Evolutionary conservation across 2,797 vertebrate species (phyloP).

Genomic region (Sebastes taczanowskii): DNA sequence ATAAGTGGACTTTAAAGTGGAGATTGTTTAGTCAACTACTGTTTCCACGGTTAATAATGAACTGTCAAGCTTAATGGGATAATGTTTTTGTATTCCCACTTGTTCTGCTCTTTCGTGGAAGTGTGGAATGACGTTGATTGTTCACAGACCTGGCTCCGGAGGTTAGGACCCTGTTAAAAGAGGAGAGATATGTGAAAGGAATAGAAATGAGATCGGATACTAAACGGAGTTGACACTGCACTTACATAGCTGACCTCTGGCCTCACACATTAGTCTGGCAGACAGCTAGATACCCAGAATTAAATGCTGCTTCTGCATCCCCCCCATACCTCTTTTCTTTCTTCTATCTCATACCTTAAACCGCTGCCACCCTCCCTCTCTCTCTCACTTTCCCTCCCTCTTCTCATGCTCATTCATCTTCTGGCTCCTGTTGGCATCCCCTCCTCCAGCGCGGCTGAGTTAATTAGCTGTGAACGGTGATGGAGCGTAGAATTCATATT

Average conservation of each 20-base stretch:
- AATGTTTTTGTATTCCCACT: not conserved
- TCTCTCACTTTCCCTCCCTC: conserved; percentile 7
- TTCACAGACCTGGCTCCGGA: not conserved
- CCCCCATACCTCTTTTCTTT: not conserved
- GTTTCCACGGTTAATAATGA: not conserved
- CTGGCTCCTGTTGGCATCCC: conserved; percentile 25
- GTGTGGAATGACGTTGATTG: not conserved
- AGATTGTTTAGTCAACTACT: not conserved
- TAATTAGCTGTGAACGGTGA: conserved; percentile 59
- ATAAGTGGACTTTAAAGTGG: not conserved
- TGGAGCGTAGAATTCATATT: conserved; percentile 19
- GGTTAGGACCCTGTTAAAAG: not conserved
- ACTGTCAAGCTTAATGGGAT: not conserved
- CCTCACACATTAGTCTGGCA: conserved; percentile 34
- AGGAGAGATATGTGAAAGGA: conserved; percentile 7
- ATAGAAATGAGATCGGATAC: conserved; percentile 32
- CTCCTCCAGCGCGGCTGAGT: conserved; percentile 44
- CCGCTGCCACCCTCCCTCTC: conserved; percentile 11
- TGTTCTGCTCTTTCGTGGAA: not conserved
- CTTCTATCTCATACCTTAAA: conserved; percentile 6
- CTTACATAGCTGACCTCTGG: conserved; percentile 27
- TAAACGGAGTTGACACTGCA: conserved; percentile 32
- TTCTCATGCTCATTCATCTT: conserved; percentile 55
- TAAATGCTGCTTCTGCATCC: not conserved
- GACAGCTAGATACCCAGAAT: conserved; percentile 7